phyloP scores from a whole-genome alignment of 2,888 invertebrate species.

The Acleris cristana region DNA sequence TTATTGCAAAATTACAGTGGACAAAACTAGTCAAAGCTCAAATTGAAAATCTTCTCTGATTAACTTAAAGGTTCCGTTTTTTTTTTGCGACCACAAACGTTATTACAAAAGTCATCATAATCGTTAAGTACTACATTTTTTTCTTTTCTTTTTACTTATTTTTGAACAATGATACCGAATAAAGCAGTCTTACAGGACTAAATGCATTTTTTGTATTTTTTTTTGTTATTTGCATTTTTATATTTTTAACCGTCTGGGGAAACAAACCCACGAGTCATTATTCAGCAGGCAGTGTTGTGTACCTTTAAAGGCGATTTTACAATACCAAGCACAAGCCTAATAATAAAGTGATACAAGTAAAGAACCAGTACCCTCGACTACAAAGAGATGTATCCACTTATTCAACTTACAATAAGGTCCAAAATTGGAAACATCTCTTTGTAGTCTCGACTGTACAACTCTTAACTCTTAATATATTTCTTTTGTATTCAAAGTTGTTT shows the following conservation, averaged over 20 bases:
- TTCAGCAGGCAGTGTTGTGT: conserved; percentile 26
- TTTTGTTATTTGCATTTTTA: conserved; percentile 28
- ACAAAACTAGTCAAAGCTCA: no score
- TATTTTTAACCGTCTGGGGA: conserved; percentile 7
- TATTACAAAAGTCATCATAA: neutral
- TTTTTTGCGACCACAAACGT: neutral
- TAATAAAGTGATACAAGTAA: neutral
- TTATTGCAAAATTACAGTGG: no score
- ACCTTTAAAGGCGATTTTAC: neutral
- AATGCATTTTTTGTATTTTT: conserved; percentile 42
- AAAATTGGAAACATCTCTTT: no score
- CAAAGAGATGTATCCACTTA: no score
- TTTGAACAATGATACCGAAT: conserved; percentile 34
- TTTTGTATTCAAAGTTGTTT: no score
- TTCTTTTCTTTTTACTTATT: neutral
- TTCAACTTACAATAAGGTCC: no score
- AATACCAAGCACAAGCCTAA: neutral
- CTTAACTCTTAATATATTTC: no score
- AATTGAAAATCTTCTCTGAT: no score
- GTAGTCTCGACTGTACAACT: no score
- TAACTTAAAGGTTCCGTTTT: neutral
- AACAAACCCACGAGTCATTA: conserved; percentile 17
- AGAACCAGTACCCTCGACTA: neutral
- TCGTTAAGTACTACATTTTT: conserved; percentile 14
- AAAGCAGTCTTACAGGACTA: conserved; percentile 44